Evolutionary conservation across 2,888 invertebrate species (phyloP).

Genomic region (Caradrina clavipalpis): DNA sequence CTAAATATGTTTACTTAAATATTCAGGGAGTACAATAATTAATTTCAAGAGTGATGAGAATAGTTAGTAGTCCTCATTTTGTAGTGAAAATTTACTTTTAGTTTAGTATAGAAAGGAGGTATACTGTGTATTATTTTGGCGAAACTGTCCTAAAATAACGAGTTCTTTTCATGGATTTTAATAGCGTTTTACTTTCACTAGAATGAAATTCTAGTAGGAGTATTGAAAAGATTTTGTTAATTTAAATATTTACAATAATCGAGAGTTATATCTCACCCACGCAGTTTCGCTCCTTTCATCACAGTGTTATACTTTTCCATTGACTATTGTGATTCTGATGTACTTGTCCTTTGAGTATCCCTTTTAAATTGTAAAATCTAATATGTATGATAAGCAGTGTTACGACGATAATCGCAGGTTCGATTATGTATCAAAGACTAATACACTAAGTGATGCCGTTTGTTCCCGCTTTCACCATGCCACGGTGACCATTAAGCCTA

Average conservation of each 20-base stretch:
- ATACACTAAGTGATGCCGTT: conserved; percentile 7
- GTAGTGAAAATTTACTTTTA: not conserved
- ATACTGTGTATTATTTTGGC: no score
- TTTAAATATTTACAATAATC: conserved; percentile 11
- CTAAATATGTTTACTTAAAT: not conserved
- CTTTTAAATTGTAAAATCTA: not conserved
- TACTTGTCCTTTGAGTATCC: not conserved
- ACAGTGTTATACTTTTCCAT: not conserved
- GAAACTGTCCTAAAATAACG: no score
- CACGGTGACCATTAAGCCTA: conserved; percentile 25
- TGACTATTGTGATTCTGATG: not conserved
- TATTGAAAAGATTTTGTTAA: not conserved
- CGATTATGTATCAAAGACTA: conserved; percentile 1
- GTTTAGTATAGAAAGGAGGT: no score
- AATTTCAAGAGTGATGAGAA: conserved; percentile 3
- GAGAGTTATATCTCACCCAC: no score
- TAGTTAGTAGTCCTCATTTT: not conserved
- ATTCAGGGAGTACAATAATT: conserved; percentile 18
- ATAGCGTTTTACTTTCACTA: conserved; percentile 3
- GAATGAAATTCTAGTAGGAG: not conserved
- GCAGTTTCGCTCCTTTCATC: not conserved
- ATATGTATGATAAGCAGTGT: not conserved
- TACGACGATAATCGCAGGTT: not conserved
- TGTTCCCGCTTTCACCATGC: not conserved
- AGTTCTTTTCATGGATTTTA: not conserved